Evolutionary conservation across 2,113 vertebrate genomes (phyloP).

Genomic region (Elgaria multicarinata): DNA sequence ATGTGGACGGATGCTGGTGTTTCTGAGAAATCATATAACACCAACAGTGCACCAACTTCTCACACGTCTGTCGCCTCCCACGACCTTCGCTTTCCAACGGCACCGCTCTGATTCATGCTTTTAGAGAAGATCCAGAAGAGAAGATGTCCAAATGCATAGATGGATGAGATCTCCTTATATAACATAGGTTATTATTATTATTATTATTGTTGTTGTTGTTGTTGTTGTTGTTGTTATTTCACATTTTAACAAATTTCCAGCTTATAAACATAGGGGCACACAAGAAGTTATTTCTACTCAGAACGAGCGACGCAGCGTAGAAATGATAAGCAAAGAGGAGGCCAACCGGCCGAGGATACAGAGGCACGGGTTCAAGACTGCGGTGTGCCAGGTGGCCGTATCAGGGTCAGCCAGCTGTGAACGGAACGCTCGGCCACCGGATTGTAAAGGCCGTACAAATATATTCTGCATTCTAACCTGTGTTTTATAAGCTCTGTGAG

Average conservation of each 20-base stretch:
- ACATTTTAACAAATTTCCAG: neutral
- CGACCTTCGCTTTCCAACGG: no score
- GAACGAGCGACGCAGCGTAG: neutral
- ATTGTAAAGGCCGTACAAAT: no score
- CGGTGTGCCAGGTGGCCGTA: accelerated
- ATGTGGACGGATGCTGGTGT: no score
- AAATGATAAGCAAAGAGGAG: neutral
- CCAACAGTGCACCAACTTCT: no score
- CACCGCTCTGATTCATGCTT: no score
- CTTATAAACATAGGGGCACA: neutral
- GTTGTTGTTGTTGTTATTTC: neutral
- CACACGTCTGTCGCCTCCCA: no score
- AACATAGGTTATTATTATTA: no score
- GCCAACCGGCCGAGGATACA: neutral
- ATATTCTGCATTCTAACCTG: neutral
- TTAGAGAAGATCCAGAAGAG: no score
- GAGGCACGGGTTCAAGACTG: neutral
- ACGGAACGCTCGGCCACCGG: neutral
- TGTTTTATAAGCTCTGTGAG: neutral
- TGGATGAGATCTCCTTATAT: no score
- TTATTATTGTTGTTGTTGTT: no score
- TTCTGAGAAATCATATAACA: no score
- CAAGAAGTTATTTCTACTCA: neutral
- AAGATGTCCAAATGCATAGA: no score
- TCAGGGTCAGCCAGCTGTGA: neutral